These are phyloP conservation scores for Notospermus geniculatus DNA, from an alignment of 1,140 invertebrate species.

Conservation along the genomic window DNA sequence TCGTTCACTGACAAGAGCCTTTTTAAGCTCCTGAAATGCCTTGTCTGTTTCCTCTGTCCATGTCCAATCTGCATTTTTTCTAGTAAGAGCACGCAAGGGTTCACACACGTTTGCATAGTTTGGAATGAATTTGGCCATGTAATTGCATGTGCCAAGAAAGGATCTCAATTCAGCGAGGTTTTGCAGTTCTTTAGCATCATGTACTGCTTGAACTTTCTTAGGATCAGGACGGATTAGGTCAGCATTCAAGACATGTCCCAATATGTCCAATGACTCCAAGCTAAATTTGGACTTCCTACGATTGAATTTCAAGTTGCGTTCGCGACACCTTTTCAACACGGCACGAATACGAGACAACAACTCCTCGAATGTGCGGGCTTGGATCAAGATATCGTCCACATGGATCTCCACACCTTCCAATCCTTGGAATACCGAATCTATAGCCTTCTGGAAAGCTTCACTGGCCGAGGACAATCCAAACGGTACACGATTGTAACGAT, in stretches of 20 bases:
- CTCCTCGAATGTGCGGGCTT: not conserved
- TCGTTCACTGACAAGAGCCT: slow-evolving; percentile 12
- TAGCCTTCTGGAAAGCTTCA: not conserved
- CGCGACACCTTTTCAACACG: not conserved
- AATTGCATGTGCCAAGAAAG: slow-evolving; percentile 24
- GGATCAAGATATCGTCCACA: not conserved
- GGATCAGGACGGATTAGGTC: slow-evolving; percentile 25
- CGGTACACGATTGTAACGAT: not conserved
- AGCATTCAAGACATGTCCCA: slow-evolving; percentile 20
- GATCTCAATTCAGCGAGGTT: slow-evolving; percentile 22
- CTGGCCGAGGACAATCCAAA: not conserved
- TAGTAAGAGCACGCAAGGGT: slow-evolving; percentile 26
- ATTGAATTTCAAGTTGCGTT: slow-evolving; percentile 25
- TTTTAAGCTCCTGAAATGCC: slow-evolving; percentile 27
- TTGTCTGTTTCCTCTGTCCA: slow-evolving; percentile 21
- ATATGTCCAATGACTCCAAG: slow-evolving; percentile 18
- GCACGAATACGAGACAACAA: not conserved
- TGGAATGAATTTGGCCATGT: slow-evolving; percentile 14
- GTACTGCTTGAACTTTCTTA: slow-evolving; percentile 48
- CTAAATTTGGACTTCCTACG: slow-evolving; percentile 24
- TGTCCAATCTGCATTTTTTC: slow-evolving; percentile 17
- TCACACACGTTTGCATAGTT: slow-evolving; percentile 25
- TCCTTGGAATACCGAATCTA: not conserved
- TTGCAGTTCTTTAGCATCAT: slow-evolving; percentile 9
- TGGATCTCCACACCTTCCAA: not conserved